Evolutionary conservation across 2,797 vertebrate genomes (phyloP), one percentile per base, ranked within the genome.

Genomic region (Macroramphosus scolopax): DNA sequence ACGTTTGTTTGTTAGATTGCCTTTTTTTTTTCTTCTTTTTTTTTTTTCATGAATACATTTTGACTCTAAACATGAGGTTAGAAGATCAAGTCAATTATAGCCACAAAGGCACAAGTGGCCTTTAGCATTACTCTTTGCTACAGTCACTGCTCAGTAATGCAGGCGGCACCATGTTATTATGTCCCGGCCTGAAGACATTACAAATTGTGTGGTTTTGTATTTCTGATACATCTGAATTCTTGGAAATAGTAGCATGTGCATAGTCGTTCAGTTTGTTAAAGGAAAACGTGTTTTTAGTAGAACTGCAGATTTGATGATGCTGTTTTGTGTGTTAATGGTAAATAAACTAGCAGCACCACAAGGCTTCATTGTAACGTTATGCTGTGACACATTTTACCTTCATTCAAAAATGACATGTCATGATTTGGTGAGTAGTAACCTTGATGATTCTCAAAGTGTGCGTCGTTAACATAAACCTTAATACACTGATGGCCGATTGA

Each of bases 221-320:
- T 64, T 58, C 14, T 49, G 17, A 50, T 28, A 14, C 11, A 44
- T 46, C 5, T n/a, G n/a, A 42, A 42, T 63, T 42, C 29, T 51
- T 52, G 14, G 40, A 67, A 60, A 20, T 42, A 7, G 40, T 9
- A 16, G 11, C 28, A 43, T 3, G 13, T 60, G 16, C 43, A 11
- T 25, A n/a, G n/a, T n/a, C n/a, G n/a, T n/a, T n/a, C n/a, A 38
- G 49, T 45, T 37, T 49, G 15, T 37, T 25, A 30, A 37, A 46
- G 10, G 17, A 14, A 35, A 41, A 50, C 24, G 36, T 50, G 26
- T 42, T 60, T 28, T 35, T 20, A 32, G 14, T 10, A 11, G 6
- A 43, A 15, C 31, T 37, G 15, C 15, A 43, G n/a, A 38, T 35
- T 24, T 42, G 17, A 26, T 39, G 20, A 3, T 22, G 20, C 6